Evolutionary conservation across 2,888 invertebrate species (phyloP).

Genomic region (Scaptomyza parva): DNA sequence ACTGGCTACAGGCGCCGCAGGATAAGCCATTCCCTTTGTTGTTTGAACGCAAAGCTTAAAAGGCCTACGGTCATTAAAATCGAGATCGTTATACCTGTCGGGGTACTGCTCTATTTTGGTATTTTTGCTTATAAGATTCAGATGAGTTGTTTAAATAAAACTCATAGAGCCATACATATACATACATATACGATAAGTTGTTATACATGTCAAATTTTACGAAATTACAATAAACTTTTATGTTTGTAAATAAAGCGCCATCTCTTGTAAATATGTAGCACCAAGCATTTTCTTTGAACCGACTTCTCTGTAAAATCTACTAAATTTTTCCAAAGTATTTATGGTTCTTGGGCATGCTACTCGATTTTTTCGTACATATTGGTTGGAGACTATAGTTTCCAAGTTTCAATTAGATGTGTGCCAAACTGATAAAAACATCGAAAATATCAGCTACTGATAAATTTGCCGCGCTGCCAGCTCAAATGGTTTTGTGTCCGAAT

Average conservation of each 20-base stretch:
- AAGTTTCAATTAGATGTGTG: neutral
- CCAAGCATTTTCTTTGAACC: too few relatives aligned
- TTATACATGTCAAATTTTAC: conserved; percentile 44
- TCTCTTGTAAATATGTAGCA: neutral
- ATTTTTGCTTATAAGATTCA: conserved; percentile 64
- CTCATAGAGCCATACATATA: conserved; percentile 35
- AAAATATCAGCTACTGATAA: neutral
- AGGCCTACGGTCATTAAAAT: neutral
- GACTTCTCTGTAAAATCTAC: too few relatives aligned
- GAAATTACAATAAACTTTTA: conserved; percentile 38
- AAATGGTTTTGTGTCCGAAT: conserved; percentile 3
- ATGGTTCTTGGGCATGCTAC: neutral
- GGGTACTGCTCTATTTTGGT: conserved; percentile 37
- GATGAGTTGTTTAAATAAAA: conserved; percentile 18
- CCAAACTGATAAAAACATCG: neutral
- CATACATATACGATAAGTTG: conserved; percentile 49
- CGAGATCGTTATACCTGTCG: neutral
- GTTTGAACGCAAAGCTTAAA: conserved; percentile 84
- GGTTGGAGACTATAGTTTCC: neutral
- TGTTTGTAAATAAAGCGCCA: conserved; percentile 1
- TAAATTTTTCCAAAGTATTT: neutral
- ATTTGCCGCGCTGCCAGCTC: conserved; percentile 5
- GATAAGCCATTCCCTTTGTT: conserved; percentile 89
- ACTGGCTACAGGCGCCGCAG: conserved; percentile 93
- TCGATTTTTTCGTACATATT: neutral